Percentiles rank a stretch among this genome's conserved stretches.
Conservation (phyloP, 2,113 vertebrate genomes). For the Rafetus swinhoei region DNA sequence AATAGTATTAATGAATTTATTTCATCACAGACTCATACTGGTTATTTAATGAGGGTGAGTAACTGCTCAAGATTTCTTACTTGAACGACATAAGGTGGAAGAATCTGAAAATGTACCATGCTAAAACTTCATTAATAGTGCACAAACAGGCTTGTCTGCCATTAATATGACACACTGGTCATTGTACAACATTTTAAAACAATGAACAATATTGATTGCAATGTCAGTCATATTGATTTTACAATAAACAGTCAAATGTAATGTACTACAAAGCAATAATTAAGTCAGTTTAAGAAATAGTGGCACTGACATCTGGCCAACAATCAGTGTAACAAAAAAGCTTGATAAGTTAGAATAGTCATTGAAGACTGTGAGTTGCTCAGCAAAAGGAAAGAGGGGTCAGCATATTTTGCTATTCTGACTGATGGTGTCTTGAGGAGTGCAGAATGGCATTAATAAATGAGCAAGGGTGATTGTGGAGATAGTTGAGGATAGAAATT, state of each 20-base stretch:
- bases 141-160: background rate
- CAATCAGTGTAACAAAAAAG: background rate
- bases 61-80: background rate
- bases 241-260: conserved; percentile 52
- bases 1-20: fast-evolving
- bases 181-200: conserved; percentile 32
- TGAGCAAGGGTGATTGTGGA: background rate
- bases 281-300: conserved; percentile 47
- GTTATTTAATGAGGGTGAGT: background rate
- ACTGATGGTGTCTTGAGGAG: background rate
- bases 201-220: conserved; percentile 52
- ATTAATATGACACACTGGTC: background rate
- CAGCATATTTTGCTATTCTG: background rate
- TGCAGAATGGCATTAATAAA: fast-evolving
- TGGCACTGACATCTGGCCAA: background rate
- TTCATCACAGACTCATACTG: background rate
- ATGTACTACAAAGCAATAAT: conserved; percentile 36
- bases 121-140: background rate
- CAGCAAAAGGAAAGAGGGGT: background rate
- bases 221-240: conserved; percentile 55
- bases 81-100: background rate
- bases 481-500: background rate
- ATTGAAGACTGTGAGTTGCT: background rate
- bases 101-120: background rate
- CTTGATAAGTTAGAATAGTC: background rate